A percentile compares a stretch with the other conserved stretches of the same genome.
These are phyloP conservation scores for Laterallus jamaicensis DNA, from an alignment of 2,113 vertebrate genomes.

Conservation along the genomic window DNA sequence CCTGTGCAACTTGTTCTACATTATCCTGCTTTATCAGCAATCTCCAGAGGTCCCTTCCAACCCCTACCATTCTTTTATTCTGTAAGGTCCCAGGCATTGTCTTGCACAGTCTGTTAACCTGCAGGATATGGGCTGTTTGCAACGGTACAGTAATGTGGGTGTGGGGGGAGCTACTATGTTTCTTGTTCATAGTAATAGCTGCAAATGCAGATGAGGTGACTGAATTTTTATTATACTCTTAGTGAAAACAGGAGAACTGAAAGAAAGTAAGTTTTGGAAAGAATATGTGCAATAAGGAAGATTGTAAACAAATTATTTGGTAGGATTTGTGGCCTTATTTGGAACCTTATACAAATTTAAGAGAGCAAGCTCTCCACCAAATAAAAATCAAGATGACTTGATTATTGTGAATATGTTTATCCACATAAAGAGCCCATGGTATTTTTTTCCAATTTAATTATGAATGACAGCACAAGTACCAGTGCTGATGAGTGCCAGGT, in stretches of 20 bases:
- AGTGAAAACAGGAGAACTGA: background rate
- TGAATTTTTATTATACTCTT: background rate
- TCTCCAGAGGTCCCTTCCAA: no score
- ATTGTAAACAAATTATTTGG: background rate
- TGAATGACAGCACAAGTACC: background rate
- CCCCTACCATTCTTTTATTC: no score
- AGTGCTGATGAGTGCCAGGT: background rate
- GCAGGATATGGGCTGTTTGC: background rate
- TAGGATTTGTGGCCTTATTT: background rate
- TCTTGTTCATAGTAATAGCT: background rate
- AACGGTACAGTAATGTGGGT: background rate
- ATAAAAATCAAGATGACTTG: background rate
- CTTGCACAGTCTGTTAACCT: background rate
- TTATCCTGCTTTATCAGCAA: no score
- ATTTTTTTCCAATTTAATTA: background rate
- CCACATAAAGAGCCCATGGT: background rate
- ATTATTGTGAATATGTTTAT: background rate
- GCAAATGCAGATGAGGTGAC: background rate
- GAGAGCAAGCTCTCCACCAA: background rate
- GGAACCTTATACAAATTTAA: background rate
- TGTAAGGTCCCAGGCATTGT: background rate
- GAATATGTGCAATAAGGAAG: background rate
- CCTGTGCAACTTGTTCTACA: no score
- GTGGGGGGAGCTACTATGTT: accelerated
- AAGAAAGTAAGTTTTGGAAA: background rate